Percentiles rank a stretch among this genome's conserved stretches.
Evolutionary conservation across 1,140 invertebrate species (phyloP).

Genomic region (Sitophilus oryzae): DNA sequence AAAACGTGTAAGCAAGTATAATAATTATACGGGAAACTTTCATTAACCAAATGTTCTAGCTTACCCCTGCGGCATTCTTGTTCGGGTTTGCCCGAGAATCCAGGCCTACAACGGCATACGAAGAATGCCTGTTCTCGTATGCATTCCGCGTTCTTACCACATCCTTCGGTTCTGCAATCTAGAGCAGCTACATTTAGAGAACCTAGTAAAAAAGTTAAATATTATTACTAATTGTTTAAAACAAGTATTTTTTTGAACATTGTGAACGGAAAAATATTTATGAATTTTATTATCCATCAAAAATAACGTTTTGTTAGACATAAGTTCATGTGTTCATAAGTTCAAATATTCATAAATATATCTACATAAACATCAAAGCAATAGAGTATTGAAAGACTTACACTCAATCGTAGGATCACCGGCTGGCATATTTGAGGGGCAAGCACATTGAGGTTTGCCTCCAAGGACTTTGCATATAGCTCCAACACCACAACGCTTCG

Average conservation of each 20-base stretch:
- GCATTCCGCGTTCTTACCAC: conserved; percentile 76
- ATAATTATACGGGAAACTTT: conserved; percentile 3
- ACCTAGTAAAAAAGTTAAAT: conserved; percentile 47
- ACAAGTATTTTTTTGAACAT: not conserved
- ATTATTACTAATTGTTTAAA: not conserved
- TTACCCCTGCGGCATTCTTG: conserved; percentile 75
- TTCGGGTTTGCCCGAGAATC: conserved; percentile 66
- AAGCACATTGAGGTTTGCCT: conserved; percentile 71
- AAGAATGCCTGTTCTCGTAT: conserved; percentile 71
- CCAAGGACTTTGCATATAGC: conserved; percentile 69
- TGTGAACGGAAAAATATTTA: too few relatives aligned
- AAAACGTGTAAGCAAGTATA: conserved; percentile 20
- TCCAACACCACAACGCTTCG: conserved; percentile 71
- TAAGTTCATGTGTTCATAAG: too few relatives aligned
- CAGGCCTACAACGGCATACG: conserved; percentile 72
- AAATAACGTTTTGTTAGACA: too few relatives aligned
- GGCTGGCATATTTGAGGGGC: conserved; percentile 69
- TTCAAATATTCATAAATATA: too few relatives aligned
- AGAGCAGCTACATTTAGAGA: conserved; percentile 56
- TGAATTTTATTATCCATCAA: too few relatives aligned
- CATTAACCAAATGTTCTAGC: conserved; percentile 29
- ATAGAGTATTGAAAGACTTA: conserved; percentile 55
- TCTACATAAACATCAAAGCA: too few relatives aligned
- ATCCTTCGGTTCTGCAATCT: conserved; percentile 77
- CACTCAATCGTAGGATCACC: conserved; percentile 82